Evolutionary conservation across 2,113 vertebrate genomes (phyloP).

Genomic region (Psettodes erumei): DNA sequence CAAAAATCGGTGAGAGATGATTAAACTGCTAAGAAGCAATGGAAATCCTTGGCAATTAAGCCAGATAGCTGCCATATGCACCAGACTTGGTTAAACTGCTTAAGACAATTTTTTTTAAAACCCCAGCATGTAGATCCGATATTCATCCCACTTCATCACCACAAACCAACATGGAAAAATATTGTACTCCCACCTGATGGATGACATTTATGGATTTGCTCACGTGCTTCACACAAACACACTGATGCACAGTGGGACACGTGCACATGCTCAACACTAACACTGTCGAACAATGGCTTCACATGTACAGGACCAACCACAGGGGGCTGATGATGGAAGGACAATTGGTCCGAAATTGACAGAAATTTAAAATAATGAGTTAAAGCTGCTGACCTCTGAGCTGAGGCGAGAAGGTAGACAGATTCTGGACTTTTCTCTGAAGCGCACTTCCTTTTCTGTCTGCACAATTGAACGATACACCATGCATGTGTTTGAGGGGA

Average conservation of each 20-base stretch:
- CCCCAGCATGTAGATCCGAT: conserved; percentile 23
- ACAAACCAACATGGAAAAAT: conserved; percentile 16
- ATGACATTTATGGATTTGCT: background rate
- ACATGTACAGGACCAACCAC: background rate
- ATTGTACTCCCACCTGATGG: background rate
- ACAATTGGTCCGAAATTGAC: background rate
- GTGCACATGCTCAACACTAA: background rate
- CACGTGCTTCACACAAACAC: background rate
- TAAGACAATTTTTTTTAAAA: conserved; percentile 4
- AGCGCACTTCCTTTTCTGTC: background rate
- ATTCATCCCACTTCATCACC: conserved; percentile 33
- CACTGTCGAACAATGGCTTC: background rate
- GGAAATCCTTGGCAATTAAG: conserved; percentile 79
- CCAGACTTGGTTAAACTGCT: conserved; percentile 45
- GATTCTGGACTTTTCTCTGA: background rate
- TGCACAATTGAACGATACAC: background rate
- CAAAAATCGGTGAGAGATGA: conserved; percentile 71
- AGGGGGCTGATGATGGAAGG: conserved; percentile 7
- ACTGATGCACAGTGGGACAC: background rate
- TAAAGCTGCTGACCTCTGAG: background rate
- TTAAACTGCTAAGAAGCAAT: conserved; percentile 76
- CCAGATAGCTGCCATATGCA: conserved; percentile 81
- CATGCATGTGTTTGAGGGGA: background rate
- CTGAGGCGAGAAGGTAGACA: no score
- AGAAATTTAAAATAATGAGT: background rate